phyloP scores from a whole-genome alignment of 2,797 vertebrate genomes.

The Mormyrops attenuatus region DNA sequence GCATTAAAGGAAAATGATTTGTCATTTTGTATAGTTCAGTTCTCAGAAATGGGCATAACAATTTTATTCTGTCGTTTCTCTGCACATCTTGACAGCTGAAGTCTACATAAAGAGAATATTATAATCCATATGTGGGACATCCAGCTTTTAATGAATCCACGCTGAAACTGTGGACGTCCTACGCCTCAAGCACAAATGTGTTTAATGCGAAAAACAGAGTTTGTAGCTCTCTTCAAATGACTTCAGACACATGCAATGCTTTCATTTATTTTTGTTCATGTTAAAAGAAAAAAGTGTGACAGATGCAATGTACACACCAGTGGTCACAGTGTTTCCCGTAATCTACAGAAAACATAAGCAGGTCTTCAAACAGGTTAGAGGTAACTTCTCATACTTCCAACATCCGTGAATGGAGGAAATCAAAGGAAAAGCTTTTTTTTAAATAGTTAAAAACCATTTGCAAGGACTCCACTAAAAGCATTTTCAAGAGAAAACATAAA shows the following conservation, averaged over 20 bases:
- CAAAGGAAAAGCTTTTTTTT: constrained; percentile 15
- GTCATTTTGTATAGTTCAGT: background rate
- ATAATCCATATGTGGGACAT: background rate
- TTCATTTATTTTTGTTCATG: background rate
- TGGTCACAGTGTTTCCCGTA: background rate
- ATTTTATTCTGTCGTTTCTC: constrained; percentile 30
- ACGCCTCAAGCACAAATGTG: constrained; percentile 36
- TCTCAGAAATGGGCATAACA: constrained; percentile 45
- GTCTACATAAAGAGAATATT: constrained; percentile 11
- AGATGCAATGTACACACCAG: background rate
- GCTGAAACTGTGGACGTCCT: constrained; percentile 26
- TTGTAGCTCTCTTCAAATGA: background rate
- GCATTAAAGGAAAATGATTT: background rate
- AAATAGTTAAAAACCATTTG: constrained; percentile 1
- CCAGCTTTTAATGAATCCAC: constrained; percentile 22
- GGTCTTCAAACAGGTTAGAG: background rate
- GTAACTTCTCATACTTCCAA: constrained; percentile 40
- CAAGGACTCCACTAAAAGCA: constrained; percentile 9
- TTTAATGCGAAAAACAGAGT: constrained; percentile 38
- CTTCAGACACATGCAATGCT: background rate
- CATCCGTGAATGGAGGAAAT: constrained; percentile 35
- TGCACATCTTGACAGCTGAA: background rate
- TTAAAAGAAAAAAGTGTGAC: background rate
- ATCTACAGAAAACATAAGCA: background rate
- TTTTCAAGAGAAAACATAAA: constrained; percentile 1